A percentile compares a stretch with the other conserved stretches of the same genome.
phyloP scores from a whole-genome alignment of 2,113 vertebrate species.

The Morphnarchus princeps region DNA sequence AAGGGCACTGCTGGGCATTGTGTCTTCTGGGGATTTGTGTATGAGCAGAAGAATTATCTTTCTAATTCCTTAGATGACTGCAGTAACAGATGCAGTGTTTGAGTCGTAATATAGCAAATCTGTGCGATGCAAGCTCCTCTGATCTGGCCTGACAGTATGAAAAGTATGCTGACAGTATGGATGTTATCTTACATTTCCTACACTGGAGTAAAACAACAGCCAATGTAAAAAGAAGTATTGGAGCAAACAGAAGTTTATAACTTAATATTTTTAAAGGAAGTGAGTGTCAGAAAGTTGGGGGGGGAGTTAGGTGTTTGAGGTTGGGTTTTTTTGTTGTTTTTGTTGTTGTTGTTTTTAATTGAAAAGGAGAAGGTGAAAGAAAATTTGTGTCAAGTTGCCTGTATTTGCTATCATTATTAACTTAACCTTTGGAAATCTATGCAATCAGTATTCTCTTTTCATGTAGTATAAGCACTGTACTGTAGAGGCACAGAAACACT shows the following conservation, averaged over 20 bases:
- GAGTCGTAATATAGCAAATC: neutral
- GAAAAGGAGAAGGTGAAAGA: neutral
- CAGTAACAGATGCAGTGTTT: neutral
- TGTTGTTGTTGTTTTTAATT: neutral
- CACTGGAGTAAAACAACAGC: neutral
- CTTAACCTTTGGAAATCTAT: neutral
- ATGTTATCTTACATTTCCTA: neutral
- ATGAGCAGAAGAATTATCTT: neutral
- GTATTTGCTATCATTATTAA: neutral
- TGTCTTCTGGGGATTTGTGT: neutral
- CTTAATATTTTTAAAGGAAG: neutral
- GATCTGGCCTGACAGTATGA: neutral
- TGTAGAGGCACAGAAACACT: neutral
- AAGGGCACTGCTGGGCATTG: neutral
- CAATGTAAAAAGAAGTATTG: rapidly evolving
- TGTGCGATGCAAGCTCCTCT: neutral
- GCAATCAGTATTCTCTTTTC: neutral
- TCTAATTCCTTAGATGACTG: neutral
- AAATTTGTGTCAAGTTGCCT: neutral
- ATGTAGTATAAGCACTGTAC: neutral
- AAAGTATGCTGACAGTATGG: neutral
- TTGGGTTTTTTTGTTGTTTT: neutral
- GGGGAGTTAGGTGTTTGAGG: neutral
- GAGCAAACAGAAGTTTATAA: neutral
- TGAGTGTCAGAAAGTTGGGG: neutral